Evolutionary conservation across 1,140 invertebrate species (phyloP).

Genomic region (Agraylea sexmaculata): DNA sequence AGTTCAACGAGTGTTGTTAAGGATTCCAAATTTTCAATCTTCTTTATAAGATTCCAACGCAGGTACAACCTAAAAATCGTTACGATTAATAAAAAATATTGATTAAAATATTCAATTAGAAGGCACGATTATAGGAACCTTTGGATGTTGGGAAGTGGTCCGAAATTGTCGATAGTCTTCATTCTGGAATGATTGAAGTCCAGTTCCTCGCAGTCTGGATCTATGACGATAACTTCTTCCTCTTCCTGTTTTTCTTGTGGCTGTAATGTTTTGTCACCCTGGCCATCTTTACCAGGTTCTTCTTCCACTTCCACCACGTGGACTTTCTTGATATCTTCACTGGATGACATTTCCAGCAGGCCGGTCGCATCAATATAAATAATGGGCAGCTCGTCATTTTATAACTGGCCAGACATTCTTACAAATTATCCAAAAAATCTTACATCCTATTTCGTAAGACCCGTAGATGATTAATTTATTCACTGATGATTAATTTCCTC

Average conservation of each 20-base stretch:
- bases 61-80: slow-evolving; percentile 51
- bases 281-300: neutral
- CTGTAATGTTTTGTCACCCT: neutral
- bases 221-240: slow-evolving; percentile 33
- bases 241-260: slow-evolving; percentile 24
- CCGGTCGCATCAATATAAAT: no score
- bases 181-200: slow-evolving; percentile 85
- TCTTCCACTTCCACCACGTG: neutral
- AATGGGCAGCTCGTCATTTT: no score
- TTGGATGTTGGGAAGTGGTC: slow-evolving; percentile 60
- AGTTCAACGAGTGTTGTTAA: slow-evolving; percentile 69
- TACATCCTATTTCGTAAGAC: neutral
- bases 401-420: no score
- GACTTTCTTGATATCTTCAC: neutral
- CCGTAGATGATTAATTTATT: neutral
- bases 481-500: neutral
- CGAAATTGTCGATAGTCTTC: slow-evolving; percentile 70
- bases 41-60: slow-evolving; percentile 90
- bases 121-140: slow-evolving; percentile 29
- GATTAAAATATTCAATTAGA: neutral
- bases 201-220: slow-evolving; percentile 33
- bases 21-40: slow-evolving; percentile 77
- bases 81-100: neutral
- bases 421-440: no score
- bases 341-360: no score